Base-by-base conservation (phyloP, 2,113 vertebrate genomes). In the Elephantulus edwardii region DNA sequence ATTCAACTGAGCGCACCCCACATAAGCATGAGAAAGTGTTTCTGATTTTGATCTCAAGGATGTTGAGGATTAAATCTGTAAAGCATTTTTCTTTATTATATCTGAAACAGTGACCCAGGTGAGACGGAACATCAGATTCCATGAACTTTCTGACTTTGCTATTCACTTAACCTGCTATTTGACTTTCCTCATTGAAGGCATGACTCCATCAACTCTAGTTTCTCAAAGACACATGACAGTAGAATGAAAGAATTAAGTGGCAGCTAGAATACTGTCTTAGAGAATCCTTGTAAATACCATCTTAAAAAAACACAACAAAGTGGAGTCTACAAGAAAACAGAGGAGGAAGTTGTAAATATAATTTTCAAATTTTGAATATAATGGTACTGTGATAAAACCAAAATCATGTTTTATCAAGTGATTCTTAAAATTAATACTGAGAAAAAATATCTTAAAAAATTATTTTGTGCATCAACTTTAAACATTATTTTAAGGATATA, bases 391-490 rank as follows among this genome's bases (percentile, higher is more conserved):
- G 82, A 54, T 16, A 91, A 76, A 72, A 80, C 1, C 30, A 60
- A 89, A 71, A 77, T 11, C 13, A 56, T n/a, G 75, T 71, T 88
- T 94, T 85, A 89, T 52, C 10, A 68, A 62, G 46, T 58, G 24
- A 91, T 9, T 28, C 33, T 87, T 82, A 7, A 92, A 38, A 93
- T 52, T 89, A 71, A 13, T 17, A 90, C 22, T n/a, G 46, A 84
- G 22, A n/a, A 71, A 72, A 62, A 44, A 11, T 52, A 46, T 79
- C 26, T 74, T 86, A 24, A 60, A 50, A 24, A 60, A 30, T 82
- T 8, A 86, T 22, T 56, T 24, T 56, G n/a, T n/a, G n/a, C n/a
- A n/a, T n/a, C n/a, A n/a, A n/a, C n/a, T n/a, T 90, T 71, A 86
- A 90, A 72, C 14, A 68, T 17, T 60, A 52, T 77, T 81, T 75